Evolutionary conservation across 2,797 vertebrate genomes (phyloP), one percentile per base, ranked within the genome.

Genomic region (Nothura maculosa): DNA sequence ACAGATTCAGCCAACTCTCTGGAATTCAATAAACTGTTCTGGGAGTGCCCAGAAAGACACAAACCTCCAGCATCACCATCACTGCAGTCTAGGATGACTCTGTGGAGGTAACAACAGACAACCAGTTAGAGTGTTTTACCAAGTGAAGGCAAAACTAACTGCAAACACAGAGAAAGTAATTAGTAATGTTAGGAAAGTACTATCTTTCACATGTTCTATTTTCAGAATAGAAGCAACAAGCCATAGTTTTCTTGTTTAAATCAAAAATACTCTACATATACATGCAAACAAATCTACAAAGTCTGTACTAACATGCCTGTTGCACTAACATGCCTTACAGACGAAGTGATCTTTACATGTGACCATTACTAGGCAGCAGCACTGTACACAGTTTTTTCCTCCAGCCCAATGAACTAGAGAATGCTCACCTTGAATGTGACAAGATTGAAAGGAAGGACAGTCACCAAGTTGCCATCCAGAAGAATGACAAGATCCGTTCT

Each of bases 401-500:
- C 40, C 87, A 91, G 87, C 90, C 28, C 32, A 83, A 18, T 30
- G 40, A 18, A 80, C 12, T 3, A 83, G 58, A 75, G 63, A 66
- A 96, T 94, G 92, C 64, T 52, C 81, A 93, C 93, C 84, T 82
- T 63, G 89, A 64, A 77, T 58, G 48, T 2, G 0, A 50, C 52
- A 69, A 58, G 55, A 43, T 80, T 75, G 76, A 95, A 87, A 84
- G 82, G 66, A 83, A 85, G 61, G 63, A 88, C 78, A 89, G 81
- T 82, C 67, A 90, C 16, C 54, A 88, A 96, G 75, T 3, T 80
- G 70, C 76, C 90, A 90, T 82, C 93, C 94, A 88, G 86, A 91
- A 93, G 81, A 86, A 97, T 94, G 60, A 83, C 66, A 92, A 93
- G 60, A 85, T 80, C 77, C 48, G 43, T 75, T 91, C 57, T 66